Base-by-base conservation (phyloP, 2,797 vertebrate genomes). In the Buphagus erythrorhynchus region DNA sequence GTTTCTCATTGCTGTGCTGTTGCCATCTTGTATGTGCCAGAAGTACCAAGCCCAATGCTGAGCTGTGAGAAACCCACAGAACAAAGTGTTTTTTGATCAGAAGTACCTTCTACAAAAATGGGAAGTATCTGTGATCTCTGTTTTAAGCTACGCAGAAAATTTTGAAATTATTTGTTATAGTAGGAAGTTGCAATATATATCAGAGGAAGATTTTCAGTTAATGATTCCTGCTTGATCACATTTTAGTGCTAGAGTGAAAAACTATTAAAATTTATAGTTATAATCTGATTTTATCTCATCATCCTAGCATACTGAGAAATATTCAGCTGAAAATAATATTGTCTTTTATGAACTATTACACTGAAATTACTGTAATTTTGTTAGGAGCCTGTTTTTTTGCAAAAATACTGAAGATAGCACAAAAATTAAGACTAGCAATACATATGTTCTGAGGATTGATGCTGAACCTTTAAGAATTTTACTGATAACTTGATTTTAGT, bases 1-100 rank as follows among this genome's bases (percentile, higher is more conserved):
- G 85, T 97, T 98, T 71, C 98, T 97, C 90, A 20, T 46, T 51
- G 46, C 61, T 77, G 38, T 63, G 46, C 28, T 48, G 24, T 46
- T 80, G 29, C 18, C 49, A 51, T 24, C 46, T 19, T 36, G 5
- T 17, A 42, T 2, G 16, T 45, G 33, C 29, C 61, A 82, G 46
- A 63, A 86, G 43, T 28, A 83, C 78, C 29, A 21, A 42, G 17
- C 48, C 36, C 45, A 88, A 25, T 82, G 83, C 8, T 51, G 26
- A 94, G 11, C 14, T 52, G 15, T 33, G 48, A 91, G 46, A 58
- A 75, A 45, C 7, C 3, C 3, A 28, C 21, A 87, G 86, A 77
- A 9, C 15, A 25, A 17, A 2, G 8, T 28, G 12, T 43, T 24
- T 5, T 48, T 63, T 43, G 20, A 49, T 66, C 52, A 89, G 58